phyloP scores from a whole-genome alignment of 1,140 invertebrate species.

The Cephus cinctus region DNA sequence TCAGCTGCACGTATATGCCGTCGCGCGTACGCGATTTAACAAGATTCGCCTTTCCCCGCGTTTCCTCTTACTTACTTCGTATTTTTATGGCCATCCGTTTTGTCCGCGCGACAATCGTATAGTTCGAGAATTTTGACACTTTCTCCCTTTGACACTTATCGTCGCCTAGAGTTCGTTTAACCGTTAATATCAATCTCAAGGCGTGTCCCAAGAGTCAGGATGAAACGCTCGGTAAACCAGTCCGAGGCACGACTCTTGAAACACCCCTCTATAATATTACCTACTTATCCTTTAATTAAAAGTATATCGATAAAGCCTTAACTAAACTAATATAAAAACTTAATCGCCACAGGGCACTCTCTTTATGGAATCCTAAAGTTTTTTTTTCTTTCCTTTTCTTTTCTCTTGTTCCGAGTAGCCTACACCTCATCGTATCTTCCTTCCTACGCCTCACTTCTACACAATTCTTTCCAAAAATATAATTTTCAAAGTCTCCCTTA shows the following conservation, averaged over 20 bases:
- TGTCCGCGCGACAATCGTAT: conserved; percentile 1
- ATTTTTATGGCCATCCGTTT: neutral
- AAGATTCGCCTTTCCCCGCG: neutral
- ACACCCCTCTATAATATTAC: too few relatives aligned
- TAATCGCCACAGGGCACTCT: neutral
- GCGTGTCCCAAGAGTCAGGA: too few relatives aligned
- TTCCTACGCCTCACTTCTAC: neutral
- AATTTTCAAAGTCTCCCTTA: neutral
- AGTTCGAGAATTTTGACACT: neutral
- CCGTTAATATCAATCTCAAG: too few relatives aligned
- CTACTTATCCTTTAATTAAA: too few relatives aligned
- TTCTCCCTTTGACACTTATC: neutral
- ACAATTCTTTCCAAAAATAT: conserved; percentile 1
- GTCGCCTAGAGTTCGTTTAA: too few relatives aligned
- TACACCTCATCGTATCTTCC: too few relatives aligned
- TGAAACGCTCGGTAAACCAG: too few relatives aligned
- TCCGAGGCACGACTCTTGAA: too few relatives aligned
- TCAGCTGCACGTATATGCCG: neutral
- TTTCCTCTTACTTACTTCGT: neutral
- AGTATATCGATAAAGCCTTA: too few relatives aligned
- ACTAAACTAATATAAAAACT: neutral
- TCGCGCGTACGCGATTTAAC: neutral
- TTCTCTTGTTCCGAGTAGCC: neutral
- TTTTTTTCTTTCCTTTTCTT: neutral
- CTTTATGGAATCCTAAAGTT: neutral